Evolutionary conservation across 1,140 invertebrate genomes (phyloP).

Genomic region (Eueides isabella): DNA sequence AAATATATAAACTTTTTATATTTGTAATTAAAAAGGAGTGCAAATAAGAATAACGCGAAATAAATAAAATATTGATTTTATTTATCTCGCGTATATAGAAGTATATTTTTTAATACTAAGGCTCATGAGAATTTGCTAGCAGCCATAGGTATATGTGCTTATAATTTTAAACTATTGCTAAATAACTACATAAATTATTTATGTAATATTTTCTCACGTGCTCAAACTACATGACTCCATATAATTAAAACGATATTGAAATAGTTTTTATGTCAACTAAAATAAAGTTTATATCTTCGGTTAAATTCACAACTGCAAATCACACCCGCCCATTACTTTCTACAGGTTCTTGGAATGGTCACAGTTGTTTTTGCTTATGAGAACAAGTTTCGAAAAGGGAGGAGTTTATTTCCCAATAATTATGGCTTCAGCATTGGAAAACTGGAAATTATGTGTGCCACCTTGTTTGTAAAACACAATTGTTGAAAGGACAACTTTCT

Average conservation of each 20-base stretch:
- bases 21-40: too few species aligned
- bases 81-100: not conserved
- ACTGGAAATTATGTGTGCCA: constrained; percentile 35
- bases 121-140: not conserved
- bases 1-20: too few species aligned
- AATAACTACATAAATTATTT: constrained; percentile 22
- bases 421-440: constrained; percentile 34
- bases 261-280: constrained; percentile 9
- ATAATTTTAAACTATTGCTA: not conserved
- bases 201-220: constrained; percentile 33
- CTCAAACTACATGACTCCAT: constrained; percentile 20
- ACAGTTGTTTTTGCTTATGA: constrained; percentile 27
- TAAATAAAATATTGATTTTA: not conserved
- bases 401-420: constrained; percentile 38
- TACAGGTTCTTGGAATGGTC: constrained; percentile 31
- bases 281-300: constrained; percentile 15
- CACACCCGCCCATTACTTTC: constrained; percentile 34
- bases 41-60: too few species aligned
- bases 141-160: not conserved
- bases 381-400: constrained; percentile 35
- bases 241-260: constrained; percentile 1
- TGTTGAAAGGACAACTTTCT: not conserved
- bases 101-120: not conserved
- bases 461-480: constrained; percentile 1
- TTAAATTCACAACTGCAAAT: not conserved